phyloP scores from a whole-genome alignment of 2,113 vertebrate genomes.

The Nerophis ophidion region DNA sequence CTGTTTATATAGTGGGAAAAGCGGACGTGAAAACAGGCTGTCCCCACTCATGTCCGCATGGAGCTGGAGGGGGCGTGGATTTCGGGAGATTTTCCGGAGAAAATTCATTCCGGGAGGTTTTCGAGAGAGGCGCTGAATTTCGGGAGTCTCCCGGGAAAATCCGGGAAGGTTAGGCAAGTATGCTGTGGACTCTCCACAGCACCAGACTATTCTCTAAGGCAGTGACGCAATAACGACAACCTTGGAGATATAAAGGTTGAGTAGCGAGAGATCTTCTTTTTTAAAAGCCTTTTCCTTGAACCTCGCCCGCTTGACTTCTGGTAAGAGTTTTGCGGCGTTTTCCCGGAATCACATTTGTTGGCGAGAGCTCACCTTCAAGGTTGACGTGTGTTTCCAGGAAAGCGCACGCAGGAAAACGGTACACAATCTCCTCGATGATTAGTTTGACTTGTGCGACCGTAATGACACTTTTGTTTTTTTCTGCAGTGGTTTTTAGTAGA shows the following conservation, averaged over 20 bases:
- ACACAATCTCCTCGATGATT: neutral
- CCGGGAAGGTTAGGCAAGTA: too few species aligned
- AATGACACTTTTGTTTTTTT: slow-evolving; percentile 17
- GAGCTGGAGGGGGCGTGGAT: too few species aligned
- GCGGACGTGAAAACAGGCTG: too few species aligned
- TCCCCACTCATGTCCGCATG: too few species aligned
- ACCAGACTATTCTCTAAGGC: slow-evolving; percentile 18
- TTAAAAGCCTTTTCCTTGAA: slow-evolving; percentile 35
- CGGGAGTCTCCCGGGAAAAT: too few species aligned
- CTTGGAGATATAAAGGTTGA: slow-evolving; percentile 30
- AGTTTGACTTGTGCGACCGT: slow-evolving; percentile 6
- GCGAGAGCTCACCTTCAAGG: slow-evolving; percentile 31
- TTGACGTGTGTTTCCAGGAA: neutral
- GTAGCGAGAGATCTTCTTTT: slow-evolving; percentile 23
- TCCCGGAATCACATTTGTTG: slow-evolving; percentile 56
- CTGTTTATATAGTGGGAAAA: too few species aligned
- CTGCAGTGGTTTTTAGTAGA: too few species aligned
- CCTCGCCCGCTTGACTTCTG: slow-evolving; percentile 52
- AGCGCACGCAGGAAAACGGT: neutral
- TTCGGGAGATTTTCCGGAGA: too few species aligned
- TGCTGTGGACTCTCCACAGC: slow-evolving; percentile 38
- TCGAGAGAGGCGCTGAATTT: too few species aligned
- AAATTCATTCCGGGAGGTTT: too few species aligned
- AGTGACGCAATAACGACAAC: slow-evolving; percentile 60
- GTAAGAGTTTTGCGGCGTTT: slow-evolving; percentile 53